Conservation (phyloP, 2,888 invertebrate species). For the Tuberolachnus salignus region DNA sequence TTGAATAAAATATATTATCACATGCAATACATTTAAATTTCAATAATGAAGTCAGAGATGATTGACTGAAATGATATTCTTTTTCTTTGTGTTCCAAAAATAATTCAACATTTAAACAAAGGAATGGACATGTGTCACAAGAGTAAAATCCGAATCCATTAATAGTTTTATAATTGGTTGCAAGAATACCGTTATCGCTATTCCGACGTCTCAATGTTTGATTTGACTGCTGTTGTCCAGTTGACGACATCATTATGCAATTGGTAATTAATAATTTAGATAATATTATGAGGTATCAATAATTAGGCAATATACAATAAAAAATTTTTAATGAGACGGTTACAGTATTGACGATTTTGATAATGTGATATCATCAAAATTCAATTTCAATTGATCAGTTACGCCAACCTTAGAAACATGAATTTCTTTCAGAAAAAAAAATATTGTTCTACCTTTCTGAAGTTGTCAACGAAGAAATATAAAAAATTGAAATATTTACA, state of each 20-base stretch:
- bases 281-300: no score
- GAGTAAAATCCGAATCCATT: slow-evolving; percentile 26
- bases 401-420: no score
- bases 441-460: no score
- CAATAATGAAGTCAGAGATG: background rate
- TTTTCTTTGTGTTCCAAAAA: slow-evolving; percentile 44
- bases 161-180: slow-evolving; percentile 1
- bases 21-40: slow-evolving; percentile 71
- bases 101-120: slow-evolving; percentile 36
- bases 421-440: no score
- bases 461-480: no score
- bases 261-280: background rate
- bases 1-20: slow-evolving; percentile 66
- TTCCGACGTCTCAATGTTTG: slow-evolving; percentile 32
- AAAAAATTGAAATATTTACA: no score
- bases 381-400: no score
- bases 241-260: slow-evolving; percentile 5
- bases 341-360: no score
- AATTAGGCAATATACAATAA: no score
- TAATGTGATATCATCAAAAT: no score
- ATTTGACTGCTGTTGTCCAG: background rate
- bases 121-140: slow-evolving; percentile 46
- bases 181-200: background rate
- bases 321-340: no score
- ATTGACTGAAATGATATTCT: slow-evolving; percentile 7